These are phyloP conservation scores for Portunus trituberculatus DNA, from an alignment of 1,140 invertebrate species.

Conservation along the genomic window DNA sequence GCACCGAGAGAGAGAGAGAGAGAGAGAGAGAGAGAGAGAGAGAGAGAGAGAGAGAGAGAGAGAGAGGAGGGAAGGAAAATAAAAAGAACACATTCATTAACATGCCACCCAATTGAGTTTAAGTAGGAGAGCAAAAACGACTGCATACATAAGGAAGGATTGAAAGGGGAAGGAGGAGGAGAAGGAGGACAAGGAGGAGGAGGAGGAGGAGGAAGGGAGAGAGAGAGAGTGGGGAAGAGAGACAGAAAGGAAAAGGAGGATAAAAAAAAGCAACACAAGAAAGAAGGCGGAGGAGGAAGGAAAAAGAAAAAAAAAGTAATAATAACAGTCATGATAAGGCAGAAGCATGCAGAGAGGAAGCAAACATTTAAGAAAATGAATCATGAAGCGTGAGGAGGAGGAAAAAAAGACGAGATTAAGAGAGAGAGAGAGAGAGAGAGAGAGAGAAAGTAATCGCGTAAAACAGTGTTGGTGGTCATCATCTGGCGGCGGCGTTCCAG, in stretches of 20 bases:
- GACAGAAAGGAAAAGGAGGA: too few species aligned
- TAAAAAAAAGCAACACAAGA: too few species aligned
- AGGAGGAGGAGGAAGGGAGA: too few species aligned
- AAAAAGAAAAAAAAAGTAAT: background rate
- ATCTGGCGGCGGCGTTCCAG: conserved; percentile 39
- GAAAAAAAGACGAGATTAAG: background rate
- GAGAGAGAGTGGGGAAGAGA: too few species aligned
- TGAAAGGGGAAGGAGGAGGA: too few species aligned
- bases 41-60: background rate
- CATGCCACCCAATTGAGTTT: too few species aligned
- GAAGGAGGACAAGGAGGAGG: too few species aligned
- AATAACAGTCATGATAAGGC: background rate
- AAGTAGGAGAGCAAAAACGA: too few species aligned
- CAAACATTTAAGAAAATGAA: background rate
- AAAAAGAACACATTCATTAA: background rate
- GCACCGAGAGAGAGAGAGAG: background rate
- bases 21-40: conserved; percentile 25
- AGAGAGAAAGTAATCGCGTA: conserved; percentile 42
- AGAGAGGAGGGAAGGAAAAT: background rate
- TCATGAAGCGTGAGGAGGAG: background rate
- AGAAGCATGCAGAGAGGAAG: background rate
- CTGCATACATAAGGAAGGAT: too few species aligned
- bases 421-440: background rate
- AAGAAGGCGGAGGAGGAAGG: too few species aligned
- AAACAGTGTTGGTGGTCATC: conserved; percentile 45